These are phyloP conservation scores for Isaurus tuberculatus DNA, from an alignment of 92 coral and sea anemone genomes.

Conservation along the genomic window DNA sequence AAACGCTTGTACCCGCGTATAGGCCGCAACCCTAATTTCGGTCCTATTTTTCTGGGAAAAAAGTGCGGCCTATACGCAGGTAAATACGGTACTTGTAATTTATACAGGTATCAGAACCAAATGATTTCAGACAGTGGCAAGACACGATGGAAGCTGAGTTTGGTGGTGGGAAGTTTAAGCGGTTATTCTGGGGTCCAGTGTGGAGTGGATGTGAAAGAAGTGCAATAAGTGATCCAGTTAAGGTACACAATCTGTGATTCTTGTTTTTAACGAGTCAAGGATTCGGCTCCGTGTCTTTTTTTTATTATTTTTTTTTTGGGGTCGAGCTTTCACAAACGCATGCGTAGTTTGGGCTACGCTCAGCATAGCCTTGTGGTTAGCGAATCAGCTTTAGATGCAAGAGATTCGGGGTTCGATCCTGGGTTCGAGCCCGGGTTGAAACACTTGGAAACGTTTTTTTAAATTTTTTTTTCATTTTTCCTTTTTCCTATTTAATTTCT, in stretches of 20 bases:
- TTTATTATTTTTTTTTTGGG: neutral
- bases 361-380: no score
- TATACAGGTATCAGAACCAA: constrained; percentile 6
- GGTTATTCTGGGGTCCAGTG: neutral
- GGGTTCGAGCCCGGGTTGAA: no score
- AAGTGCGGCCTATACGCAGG: neutral
- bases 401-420: no score
- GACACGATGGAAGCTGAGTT: constrained; percentile 37
- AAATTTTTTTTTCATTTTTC: no score
- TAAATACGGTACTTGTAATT: neutral
- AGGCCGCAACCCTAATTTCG: no score
- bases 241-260: neutral
- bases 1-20: no score
- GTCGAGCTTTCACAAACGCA: neutral
- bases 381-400: no score
- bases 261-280: neutral
- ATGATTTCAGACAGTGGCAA: constrained; percentile 30
- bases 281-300: neutral
- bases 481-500: no score
- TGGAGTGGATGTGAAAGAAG: constrained; percentile 20
- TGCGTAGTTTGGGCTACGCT: no score
- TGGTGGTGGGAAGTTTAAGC: constrained; percentile 28
- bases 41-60: no score
- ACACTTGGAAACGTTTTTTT: no score
- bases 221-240: constrained; percentile 5